Percentiles rank a stretch among this genome's conserved stretches.
Evolutionary conservation across 1,140 invertebrate species (phyloP).

Genomic region (Doryteuthis pealeii): DNA sequence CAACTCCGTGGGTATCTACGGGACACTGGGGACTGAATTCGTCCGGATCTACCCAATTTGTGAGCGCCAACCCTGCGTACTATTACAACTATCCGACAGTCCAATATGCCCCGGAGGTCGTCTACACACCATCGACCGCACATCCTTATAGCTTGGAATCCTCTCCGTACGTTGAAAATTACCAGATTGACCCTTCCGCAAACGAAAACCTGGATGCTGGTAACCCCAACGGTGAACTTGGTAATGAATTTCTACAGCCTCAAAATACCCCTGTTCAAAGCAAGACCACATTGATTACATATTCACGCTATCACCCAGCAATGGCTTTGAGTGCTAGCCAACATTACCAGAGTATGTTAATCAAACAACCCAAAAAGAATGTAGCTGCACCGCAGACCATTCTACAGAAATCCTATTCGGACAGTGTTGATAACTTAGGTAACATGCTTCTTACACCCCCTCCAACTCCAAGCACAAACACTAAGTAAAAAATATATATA

Average conservation of each 20-base stretch:
- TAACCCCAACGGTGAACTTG: not conserved
- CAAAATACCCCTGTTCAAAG: not conserved
- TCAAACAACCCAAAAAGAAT: not conserved
- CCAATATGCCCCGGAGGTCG: not conserved
- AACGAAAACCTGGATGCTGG: not conserved
- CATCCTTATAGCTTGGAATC: not conserved
- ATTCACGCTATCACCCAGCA: not conserved
- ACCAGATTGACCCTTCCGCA: not conserved
- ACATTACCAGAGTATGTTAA: not conserved
- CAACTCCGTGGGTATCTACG: not conserved
- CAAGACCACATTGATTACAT: not conserved
- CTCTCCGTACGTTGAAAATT: not conserved
- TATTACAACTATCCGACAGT: conserved; percentile 3
- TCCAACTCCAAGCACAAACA: not conserved
- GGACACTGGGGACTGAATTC: not conserved
- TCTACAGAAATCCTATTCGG: not conserved
- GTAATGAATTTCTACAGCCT: not conserved
- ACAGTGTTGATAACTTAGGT: conserved; percentile 8
- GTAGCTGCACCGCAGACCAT: not conserved
- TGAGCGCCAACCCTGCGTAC: not conserved
- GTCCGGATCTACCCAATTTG: not conserved
- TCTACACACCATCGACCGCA: not conserved
- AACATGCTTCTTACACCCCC: conserved; percentile 4
- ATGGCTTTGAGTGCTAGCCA: not conserved
- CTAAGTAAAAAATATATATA: too few relatives aligned